Conservation (phyloP, 2,113 vertebrate genomes). For the Hypocryptadius cinnamomeus region DNA sequence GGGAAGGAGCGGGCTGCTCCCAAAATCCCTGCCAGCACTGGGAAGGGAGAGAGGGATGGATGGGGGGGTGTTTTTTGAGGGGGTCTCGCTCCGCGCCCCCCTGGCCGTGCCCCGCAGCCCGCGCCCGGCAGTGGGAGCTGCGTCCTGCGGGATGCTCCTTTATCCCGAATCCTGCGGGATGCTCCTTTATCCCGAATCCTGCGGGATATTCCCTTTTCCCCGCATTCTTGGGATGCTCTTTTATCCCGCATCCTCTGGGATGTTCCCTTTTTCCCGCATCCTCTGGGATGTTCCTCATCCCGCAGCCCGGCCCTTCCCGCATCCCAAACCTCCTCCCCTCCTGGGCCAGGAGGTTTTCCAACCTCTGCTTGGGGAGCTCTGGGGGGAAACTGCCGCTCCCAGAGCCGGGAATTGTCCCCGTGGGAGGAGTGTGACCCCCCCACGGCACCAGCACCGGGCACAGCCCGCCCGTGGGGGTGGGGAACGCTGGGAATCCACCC, state of each 20-base stretch:
- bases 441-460: neutral
- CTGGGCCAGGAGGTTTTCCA: accelerated
- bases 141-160: no score
- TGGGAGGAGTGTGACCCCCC: no score
- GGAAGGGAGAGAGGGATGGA: no score
- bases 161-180: neutral
- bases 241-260: no score
- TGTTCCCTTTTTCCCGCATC: no score
- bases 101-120: no score
- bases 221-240: no score
- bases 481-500: neutral
- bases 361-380: neutral
- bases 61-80: no score
- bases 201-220: neutral
- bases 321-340: accelerated
- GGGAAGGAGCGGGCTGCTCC: neutral
- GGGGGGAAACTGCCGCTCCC: accelerated
- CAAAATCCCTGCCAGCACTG: accelerated
- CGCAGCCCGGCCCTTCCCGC: neutral
- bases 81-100: no score
- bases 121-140: neutral
- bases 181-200: neutral
- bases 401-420: accelerated
- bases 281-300: neutral
- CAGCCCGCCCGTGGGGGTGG: accelerated